Percentiles rank a stretch among this genome's conserved stretches.
Evolutionary conservation across 2,113 vertebrate genomes (phyloP).

Genomic region (Pleuronectes platessa): DNA sequence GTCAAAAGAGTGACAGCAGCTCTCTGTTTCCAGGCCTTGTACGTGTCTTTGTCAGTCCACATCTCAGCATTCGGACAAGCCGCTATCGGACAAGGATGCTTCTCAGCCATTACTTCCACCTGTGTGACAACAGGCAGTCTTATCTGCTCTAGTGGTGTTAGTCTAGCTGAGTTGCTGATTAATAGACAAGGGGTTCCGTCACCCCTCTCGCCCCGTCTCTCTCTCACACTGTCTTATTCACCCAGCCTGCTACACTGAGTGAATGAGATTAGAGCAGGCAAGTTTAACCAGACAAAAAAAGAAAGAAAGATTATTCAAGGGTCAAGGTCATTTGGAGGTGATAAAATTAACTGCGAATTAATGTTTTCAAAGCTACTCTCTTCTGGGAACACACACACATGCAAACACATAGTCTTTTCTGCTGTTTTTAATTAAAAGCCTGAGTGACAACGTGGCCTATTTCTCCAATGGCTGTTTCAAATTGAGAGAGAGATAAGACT

Average conservation of each 20-base stretch:
- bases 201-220: conserved; percentile 22
- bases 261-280: conserved; percentile 28
- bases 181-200: conserved; percentile 73
- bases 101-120: conserved; percentile 71
- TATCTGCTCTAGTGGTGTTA: conserved; percentile 76
- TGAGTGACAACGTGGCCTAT: conserved; percentile 76
- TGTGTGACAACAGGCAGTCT: conserved; percentile 73
- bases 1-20: conserved; percentile 66
- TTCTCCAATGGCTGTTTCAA: conserved; percentile 76
- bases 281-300: conserved; percentile 12
- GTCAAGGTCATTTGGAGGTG: conserved; percentile 59
- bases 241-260: conserved; percentile 21
- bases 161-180: conserved; percentile 74
- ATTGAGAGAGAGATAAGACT: conserved; percentile 74
- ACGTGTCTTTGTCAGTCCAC: conserved; percentile 69
- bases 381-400: conserved; percentile 30
- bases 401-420: conserved; percentile 12
- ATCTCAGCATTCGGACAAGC: conserved; percentile 70
- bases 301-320: not conserved
- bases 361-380: conserved; percentile 61
- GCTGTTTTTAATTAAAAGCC: conserved; percentile 79
- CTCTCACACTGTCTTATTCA: conserved; percentile 18
- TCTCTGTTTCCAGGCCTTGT: conserved; percentile 69
- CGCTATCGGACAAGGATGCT: conserved; percentile 60
- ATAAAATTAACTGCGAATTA: conserved; percentile 55